Evolutionary conservation across 30 jellyfish, hydroid and myxozoan genomes (phyloP), one percentile per base, ranked within the genome.

Genomic region (Haliclystus octoradiatus): DNA sequence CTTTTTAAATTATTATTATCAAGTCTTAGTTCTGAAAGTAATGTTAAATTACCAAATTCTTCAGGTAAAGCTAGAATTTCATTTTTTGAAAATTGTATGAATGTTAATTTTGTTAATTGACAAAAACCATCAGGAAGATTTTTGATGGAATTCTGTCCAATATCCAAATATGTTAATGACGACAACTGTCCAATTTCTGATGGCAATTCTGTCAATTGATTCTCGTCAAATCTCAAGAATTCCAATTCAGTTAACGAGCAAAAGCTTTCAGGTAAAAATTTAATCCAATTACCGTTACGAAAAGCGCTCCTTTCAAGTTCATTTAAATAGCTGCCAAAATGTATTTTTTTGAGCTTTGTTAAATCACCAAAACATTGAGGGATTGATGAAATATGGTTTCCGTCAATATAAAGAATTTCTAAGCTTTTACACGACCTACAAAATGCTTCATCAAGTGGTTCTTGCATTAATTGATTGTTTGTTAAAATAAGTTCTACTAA

Each of bases 251-350:
- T 49, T 34, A 88, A 81, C 30, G 52, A 61, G 2, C 92, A 68
- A 66, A 88, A 76, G 22, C 87, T 32, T 2, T 88, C 93, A 26
- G 97, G 97, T 26, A 88, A 49, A 0, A 12, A 26, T 1, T 52
- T 50, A 2, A 88, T 50, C 97, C 97, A 88, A 53, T 88, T 88
- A 25, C 97, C 97, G 71, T 87, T 88, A 51, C 81, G 97, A 63
- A 88, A 88, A 68, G 75, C 60, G 65, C 97, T 80, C 47, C 94
- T 57, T 65, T 88, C 97, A 31, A 88, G 82, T 71, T 88, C 97
- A 51, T 2, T 50, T 80, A 75, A 74, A 29, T 93, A 75, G 62
- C 95, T 88, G 0, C 97, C 97, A 52, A 88, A 68, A 65, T 76
- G 95, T 30, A 88, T 31, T 23, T 24, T 13, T 49, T 73, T 70